These are phyloP conservation scores for Sinodicranocentrus sp. DNA, from an alignment of 2,888 invertebrate genomes.

Conservation along the genomic window DNA sequence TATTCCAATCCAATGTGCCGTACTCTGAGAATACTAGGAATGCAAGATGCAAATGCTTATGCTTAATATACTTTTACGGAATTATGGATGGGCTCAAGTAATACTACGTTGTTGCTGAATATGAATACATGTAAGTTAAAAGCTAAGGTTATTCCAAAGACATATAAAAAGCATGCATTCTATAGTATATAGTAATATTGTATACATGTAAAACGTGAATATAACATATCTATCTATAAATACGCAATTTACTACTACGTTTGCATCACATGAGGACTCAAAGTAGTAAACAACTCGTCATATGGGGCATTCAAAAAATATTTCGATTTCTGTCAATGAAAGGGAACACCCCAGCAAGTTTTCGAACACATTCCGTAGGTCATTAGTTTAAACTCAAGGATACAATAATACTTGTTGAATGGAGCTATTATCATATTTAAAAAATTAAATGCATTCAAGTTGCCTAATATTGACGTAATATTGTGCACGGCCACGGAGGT, in stretches of 20 bases:
- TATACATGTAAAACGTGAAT: too few species aligned
- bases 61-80: too few species aligned
- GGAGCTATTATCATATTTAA: neutral
- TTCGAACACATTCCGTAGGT: neutral
- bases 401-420: neutral
- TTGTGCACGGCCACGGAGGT: neutral
- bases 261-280: conserved; percentile 35
- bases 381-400: too few species aligned
- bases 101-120: too few species aligned
- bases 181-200: too few species aligned
- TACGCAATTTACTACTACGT: neutral
- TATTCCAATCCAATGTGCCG: too few species aligned
- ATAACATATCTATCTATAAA: neutral
- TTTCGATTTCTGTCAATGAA: conserved; percentile 16
- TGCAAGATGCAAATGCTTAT: too few species aligned
- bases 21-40: too few species aligned
- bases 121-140: too few species aligned
- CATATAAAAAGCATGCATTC: too few species aligned
- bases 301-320: conserved; percentile 17
- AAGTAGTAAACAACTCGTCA: conserved; percentile 42
- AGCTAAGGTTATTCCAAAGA: too few species aligned
- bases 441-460: neutral
- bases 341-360: conserved; percentile 5
- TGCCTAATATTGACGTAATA: neutral
- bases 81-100: too few species aligned